Percentiles rank a stretch among this genome's conserved stretches.
phyloP scores from a whole-genome alignment of 2,797 vertebrate species.

The Phoxinus dragarum region DNA sequence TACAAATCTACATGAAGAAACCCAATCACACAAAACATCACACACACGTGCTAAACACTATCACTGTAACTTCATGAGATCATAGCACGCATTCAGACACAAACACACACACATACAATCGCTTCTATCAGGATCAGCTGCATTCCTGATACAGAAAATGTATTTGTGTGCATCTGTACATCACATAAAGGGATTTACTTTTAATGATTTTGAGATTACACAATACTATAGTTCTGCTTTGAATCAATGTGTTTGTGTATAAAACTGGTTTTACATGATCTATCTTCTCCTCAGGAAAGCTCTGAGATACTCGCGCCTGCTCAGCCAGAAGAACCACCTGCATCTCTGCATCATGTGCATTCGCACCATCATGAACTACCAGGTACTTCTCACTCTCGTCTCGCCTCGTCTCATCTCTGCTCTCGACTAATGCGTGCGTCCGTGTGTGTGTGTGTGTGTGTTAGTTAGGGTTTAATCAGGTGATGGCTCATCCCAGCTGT shows the following conservation, averaged over 20 bases:
- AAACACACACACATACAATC: slow-evolving; percentile 4
- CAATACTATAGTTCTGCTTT: neutral
- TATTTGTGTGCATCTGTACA: neutral
- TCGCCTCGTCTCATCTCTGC: neutral
- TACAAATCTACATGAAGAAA: neutral
- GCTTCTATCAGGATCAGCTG: slow-evolving; percentile 28
- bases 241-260: neutral
- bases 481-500: slow-evolving; percentile 92
- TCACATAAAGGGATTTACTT: neutral
- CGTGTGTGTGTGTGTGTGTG: slow-evolving; percentile 34
- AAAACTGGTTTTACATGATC: neutral
- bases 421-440: slow-evolving; percentile 31
- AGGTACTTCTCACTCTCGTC: slow-evolving; percentile 76
- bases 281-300: slow-evolving; percentile 81
- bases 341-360: slow-evolving; percentile 96
- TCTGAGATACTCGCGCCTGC: slow-evolving; percentile 80
- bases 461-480: slow-evolving; percentile 93
- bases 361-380: slow-evolving; percentile 98
- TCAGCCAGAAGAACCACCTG: slow-evolving; percentile 88
- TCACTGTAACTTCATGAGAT: neutral
- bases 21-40: slow-evolving; percentile 24
- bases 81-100: neutral
- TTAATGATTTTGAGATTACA: neutral
- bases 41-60: neutral
- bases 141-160: slow-evolving; percentile 11